Evolutionary conservation across 2,888 invertebrate species (phyloP).

Genomic region (Phorcus lineatus): DNA sequence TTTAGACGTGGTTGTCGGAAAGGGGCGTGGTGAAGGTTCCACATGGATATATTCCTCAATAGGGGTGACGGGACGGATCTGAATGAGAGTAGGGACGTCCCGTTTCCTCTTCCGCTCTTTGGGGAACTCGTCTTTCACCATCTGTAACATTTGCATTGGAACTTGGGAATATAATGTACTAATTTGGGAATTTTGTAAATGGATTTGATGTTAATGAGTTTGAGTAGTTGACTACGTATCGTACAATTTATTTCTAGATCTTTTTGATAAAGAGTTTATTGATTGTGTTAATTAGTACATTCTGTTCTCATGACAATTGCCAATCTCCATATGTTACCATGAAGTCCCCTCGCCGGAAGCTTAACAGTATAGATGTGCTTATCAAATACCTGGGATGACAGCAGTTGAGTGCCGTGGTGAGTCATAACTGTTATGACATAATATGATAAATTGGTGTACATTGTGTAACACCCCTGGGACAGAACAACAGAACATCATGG

Average conservation of each 20-base stretch:
- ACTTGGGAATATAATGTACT: constrained; percentile 14
- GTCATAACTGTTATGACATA: neutral
- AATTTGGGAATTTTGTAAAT: neutral
- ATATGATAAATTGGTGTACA: too few relatives aligned
- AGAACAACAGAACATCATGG: too few relatives aligned
- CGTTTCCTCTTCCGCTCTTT: constrained; percentile 52
- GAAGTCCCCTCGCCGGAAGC: neutral
- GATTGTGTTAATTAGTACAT: neutral
- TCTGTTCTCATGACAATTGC: too few relatives aligned
- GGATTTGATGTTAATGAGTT: neutral
- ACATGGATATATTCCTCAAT: constrained; percentile 71
- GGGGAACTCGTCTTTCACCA: constrained; percentile 71
- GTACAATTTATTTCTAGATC: too few relatives aligned
- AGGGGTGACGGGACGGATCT: constrained; percentile 69
- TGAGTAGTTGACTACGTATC: neutral
- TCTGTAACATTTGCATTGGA: constrained; percentile 47
- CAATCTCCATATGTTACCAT: neutral
- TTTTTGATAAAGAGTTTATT: neutral
- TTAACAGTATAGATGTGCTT: neutral
- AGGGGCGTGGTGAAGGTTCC: constrained; percentile 69
- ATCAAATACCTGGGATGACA: too few relatives aligned
- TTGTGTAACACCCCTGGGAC: too few relatives aligned
- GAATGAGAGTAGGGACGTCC: constrained; percentile 55
- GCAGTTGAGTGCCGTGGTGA: neutral
- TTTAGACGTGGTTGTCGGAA: constrained; percentile 69